phyloP scores from a whole-genome alignment of 2,888 invertebrate species.

The Synergus gifuensis region DNA sequence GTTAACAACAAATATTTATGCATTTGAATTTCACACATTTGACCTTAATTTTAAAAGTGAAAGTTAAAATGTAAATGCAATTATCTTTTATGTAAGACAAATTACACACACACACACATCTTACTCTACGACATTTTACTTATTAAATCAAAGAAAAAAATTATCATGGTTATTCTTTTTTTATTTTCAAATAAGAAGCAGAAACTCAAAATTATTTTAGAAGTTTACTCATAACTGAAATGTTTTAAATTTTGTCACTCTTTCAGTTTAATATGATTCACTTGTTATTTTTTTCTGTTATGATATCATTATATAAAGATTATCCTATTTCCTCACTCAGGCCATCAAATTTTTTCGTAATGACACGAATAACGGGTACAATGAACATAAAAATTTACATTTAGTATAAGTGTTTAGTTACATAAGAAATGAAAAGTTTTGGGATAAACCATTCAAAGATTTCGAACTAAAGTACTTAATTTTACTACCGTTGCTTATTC shows the following conservation, averaged over 20 bases:
- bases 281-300: background rate
- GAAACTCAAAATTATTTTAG: too few species aligned
- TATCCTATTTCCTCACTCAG: background rate
- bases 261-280: background rate
- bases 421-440: conserved; percentile 6
- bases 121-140: background rate
- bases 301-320: background rate
- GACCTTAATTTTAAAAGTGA: background rate
- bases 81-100: background rate
- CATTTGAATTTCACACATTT: background rate
- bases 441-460: background rate
- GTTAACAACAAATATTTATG: background rate
- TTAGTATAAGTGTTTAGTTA: background rate
- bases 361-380: background rate
- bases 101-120: background rate
- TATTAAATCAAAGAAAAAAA: background rate
- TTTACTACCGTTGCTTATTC: background rate
- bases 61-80: background rate
- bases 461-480: background rate
- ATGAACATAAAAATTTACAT: background rate
- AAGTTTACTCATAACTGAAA: background rate
- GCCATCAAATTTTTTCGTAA: background rate
- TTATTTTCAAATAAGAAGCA: too few species aligned
- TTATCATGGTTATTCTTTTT: too few species aligned
- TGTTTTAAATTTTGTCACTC: background rate